phyloP scores from a whole-genome alignment of 2,888 invertebrate species.

The Lepidochrysops patricia region DNA sequence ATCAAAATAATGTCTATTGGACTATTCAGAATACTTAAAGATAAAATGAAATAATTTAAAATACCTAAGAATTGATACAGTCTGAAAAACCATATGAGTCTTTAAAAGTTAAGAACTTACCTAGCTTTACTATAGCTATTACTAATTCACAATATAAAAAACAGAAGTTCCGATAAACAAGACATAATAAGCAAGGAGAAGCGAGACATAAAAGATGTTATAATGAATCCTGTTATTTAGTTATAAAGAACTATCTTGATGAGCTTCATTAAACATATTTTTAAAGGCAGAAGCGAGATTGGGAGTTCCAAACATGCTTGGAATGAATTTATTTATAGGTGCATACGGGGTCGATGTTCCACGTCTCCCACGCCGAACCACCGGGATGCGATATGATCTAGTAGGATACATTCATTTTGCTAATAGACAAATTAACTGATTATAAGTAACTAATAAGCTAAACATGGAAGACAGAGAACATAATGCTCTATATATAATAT shows the following conservation, averaged over 20 bases:
- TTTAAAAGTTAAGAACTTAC: not conserved
- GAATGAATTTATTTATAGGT: slow-evolving; percentile 67
- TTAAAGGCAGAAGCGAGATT: slow-evolving; percentile 28
- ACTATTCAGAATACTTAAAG: not conserved
- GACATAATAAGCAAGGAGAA: not conserved
- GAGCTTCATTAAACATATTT: slow-evolving; percentile 20
- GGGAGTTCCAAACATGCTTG: slow-evolving; percentile 41
- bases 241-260: not conserved
- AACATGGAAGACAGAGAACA: no score
- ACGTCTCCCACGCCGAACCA: slow-evolving; percentile 57
- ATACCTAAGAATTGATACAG: no score
- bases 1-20: not conserved
- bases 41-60: no score
- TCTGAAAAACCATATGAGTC: no score
- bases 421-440: slow-evolving; percentile 16
- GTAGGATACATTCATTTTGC: slow-evolving; percentile 28
- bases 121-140: no score
- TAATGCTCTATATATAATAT: no score
- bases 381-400: slow-evolving; percentile 37
- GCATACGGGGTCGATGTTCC: slow-evolving; percentile 66
- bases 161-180: not conserved
- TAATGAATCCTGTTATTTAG: not conserved
- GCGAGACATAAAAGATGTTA: not conserved
- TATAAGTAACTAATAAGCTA: not conserved
- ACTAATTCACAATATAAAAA: no score